These are phyloP conservation scores for Drosophila saltans DNA, from an alignment of 1,140 invertebrate genomes.

Conservation along the genomic window DNA sequence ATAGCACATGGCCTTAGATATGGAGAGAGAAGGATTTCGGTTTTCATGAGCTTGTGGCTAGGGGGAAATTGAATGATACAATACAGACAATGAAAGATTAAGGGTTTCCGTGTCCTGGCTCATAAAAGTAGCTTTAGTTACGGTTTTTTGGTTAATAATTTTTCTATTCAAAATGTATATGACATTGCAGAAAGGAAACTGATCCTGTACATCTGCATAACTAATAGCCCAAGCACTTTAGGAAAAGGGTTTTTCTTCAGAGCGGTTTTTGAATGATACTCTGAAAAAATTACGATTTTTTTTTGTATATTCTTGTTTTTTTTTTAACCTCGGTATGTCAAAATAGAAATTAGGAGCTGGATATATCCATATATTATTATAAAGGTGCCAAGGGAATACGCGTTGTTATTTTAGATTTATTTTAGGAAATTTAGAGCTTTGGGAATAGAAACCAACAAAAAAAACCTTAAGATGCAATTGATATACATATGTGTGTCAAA, in stretches of 20 bases:
- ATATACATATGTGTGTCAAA: too few relatives aligned
- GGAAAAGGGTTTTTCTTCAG: constrained; percentile 48
- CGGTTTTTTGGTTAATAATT: constrained; percentile 83
- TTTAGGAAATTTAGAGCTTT: constrained; percentile 31
- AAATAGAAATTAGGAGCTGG: constrained; percentile 63
- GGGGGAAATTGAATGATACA: constrained; percentile 1
- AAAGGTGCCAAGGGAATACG: neutral
- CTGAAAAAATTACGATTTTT: constrained; percentile 43
- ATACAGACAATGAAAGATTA: constrained; percentile 53
- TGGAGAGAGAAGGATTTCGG: constrained; percentile 29
- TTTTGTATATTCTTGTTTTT: constrained; percentile 23
- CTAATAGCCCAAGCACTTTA: constrained; percentile 61
- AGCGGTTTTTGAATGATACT: constrained; percentile 36
- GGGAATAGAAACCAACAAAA: constrained; percentile 5
- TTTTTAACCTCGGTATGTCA: constrained; percentile 51
- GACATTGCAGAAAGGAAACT: constrained; percentile 51
- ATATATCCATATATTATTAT: constrained; percentile 17
- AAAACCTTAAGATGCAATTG: too few relatives aligned
- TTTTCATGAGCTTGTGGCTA: constrained; percentile 37
- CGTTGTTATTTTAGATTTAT: constrained; percentile 7
- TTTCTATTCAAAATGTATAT: constrained; percentile 83
- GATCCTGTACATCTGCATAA: constrained; percentile 63
- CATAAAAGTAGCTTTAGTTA: constrained; percentile 82
- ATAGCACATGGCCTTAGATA: constrained; percentile 31
- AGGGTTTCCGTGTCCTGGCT: constrained; percentile 67